Evolutionary conservation across 1,140 invertebrate species (phyloP).

Genomic region (Drosophila murphyi): DNA sequence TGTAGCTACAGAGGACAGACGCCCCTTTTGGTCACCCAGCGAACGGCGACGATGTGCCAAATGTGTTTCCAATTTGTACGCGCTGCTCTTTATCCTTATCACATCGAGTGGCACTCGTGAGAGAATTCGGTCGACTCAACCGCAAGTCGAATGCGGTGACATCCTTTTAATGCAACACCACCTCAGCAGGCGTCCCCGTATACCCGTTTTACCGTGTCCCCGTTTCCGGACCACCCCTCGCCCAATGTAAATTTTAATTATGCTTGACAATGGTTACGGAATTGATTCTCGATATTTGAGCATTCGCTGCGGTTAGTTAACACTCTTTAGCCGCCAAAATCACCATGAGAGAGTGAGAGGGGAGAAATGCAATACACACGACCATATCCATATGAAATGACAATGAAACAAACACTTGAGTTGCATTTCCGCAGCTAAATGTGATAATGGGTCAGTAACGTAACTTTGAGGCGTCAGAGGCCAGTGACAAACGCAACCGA

Average conservation of each 20-base stretch:
- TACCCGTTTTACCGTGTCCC: neutral
- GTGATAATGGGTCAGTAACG: conserved; percentile 32
- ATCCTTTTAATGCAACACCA: conserved; percentile 77
- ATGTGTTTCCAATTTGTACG: conserved; percentile 80
- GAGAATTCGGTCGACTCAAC: conserved; percentile 69
- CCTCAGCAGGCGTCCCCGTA: conserved; percentile 65
- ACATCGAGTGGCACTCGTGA: conserved; percentile 79
- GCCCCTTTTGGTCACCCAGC: conserved; percentile 40
- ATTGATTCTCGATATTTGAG: conserved; percentile 83
- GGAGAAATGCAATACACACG: conserved; percentile 50
- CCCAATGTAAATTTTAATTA: conserved; percentile 73
- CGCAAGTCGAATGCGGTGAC: conserved; percentile 72
- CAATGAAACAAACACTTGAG: conserved; percentile 63
- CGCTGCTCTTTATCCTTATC: conserved; percentile 65
- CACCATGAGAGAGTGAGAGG: neutral
- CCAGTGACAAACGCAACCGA: conserved; percentile 12
- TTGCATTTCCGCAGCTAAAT: conserved; percentile 57
- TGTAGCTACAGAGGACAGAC: conserved; percentile 5
- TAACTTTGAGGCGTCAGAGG: conserved; percentile 36
- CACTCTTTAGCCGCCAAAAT: conserved; percentile 66
- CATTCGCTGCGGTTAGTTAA: conserved; percentile 82
- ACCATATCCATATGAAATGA: conserved; percentile 64
- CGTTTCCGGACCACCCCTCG: conserved; percentile 32
- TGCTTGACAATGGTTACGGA: conserved; percentile 74
- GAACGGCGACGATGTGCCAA: conserved; percentile 57